These are phyloP conservation scores for Drosophila eohydei DNA, from an alignment of 2,888 invertebrate genomes.

Conservation along the genomic window DNA sequence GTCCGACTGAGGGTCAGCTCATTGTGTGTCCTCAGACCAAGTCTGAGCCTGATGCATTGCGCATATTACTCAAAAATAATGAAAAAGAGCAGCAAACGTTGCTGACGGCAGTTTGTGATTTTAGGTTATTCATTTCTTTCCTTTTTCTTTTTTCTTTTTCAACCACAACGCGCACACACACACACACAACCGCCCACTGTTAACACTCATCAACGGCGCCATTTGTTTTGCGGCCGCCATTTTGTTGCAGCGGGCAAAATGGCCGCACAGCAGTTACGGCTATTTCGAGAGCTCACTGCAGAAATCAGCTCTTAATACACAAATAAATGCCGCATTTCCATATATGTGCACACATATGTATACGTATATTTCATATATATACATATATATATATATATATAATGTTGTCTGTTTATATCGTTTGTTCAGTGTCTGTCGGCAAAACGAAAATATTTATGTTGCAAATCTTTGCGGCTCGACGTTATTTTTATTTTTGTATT, in stretches of 20 bases:
- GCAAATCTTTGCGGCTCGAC: constrained; percentile 73
- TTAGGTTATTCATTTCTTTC: constrained; percentile 20
- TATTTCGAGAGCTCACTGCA: constrained; percentile 28
- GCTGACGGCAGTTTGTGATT: constrained; percentile 52
- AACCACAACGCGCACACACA: constrained; percentile 10
- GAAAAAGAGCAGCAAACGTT: constrained; percentile 48
- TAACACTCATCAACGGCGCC: constrained; percentile 70
- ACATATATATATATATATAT: constrained; percentile 16
- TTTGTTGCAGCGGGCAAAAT: constrained; percentile 74
- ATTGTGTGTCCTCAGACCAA: constrained; percentile 22
- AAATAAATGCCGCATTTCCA: constrained; percentile 73
- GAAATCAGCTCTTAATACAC: constrained; percentile 75
- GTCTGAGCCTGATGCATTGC: constrained; percentile 73
- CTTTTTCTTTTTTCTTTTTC: constrained; percentile 1
- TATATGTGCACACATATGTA: constrained; percentile 9
- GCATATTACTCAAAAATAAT: constrained; percentile 77
- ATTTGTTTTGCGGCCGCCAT: constrained; percentile 74
- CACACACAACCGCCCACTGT: constrained; percentile 39
- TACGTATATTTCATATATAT: constrained; percentile 2
- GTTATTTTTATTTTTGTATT: constrained; percentile 42
- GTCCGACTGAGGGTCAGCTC: constrained; percentile 25
- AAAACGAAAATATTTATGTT: constrained; percentile 74
- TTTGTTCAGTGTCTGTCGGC: constrained; percentile 47
- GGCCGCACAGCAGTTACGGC: constrained; percentile 45
- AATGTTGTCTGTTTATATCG: constrained; percentile 41